Percentiles rank a stretch among this genome's conserved stretches.
phyloP scores from a whole-genome alignment of 2,888 invertebrate genomes.

The Vandiemenella viatica region DNA sequence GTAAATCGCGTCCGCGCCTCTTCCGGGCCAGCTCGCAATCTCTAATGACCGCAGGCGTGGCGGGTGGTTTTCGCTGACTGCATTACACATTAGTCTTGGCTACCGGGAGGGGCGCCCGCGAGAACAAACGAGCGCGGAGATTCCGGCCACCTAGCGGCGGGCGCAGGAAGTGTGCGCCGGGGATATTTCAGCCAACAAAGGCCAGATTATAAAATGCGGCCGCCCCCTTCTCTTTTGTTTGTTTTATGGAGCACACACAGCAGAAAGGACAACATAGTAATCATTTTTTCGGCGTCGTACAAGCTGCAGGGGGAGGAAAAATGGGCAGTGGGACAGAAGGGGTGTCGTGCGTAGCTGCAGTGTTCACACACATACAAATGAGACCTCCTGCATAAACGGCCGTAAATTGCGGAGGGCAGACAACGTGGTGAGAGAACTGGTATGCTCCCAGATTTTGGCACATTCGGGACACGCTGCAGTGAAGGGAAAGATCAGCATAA shows the following conservation, averaged over 20 bases:
- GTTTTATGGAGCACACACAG: neutral
- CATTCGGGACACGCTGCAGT: no score
- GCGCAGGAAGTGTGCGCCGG: neutral
- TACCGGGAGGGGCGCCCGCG: no score
- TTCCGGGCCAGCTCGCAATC: no score
- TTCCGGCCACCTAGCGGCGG: neutral
- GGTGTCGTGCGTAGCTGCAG: neutral
- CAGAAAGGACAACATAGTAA: neutral
- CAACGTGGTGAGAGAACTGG: neutral
- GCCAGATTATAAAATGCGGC: neutral
- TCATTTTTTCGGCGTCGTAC: no score
- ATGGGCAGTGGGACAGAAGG: no score
- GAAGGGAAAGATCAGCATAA: no score
- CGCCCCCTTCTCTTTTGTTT: neutral
- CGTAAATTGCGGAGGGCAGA: neutral
- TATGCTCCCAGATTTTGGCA: no score
- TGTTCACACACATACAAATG: neutral
- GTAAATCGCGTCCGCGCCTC: no score
- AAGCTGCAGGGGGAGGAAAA: no score
- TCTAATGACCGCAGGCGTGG: neutral
- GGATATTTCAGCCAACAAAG: neutral
- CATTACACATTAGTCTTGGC: neutral
- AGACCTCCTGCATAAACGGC: neutral
- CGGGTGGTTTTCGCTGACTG: neutral
- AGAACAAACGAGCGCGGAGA: neutral